Percentiles rank a stretch among this genome's conserved stretches.
Evolutionary conservation across 2,113 vertebrate species (phyloP).

Genomic region (Bagarius yarrelli): DNA sequence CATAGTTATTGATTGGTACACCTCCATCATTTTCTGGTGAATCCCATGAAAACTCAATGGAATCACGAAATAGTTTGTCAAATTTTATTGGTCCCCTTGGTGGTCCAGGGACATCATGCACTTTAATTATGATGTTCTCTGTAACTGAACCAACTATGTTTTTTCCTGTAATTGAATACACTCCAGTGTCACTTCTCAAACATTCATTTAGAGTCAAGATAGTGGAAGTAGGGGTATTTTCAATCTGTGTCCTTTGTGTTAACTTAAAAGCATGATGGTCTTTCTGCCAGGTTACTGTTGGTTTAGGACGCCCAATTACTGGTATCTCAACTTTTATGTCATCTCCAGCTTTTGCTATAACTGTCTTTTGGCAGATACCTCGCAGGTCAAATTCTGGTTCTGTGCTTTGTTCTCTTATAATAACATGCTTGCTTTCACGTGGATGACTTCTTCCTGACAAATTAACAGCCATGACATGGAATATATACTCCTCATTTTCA

Average conservation of each 20-base stretch:
- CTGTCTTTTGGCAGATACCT: slow-evolving; percentile 87
- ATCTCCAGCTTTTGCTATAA: slow-evolving; percentile 93
- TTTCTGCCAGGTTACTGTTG: slow-evolving; percentile 92
- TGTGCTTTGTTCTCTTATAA: slow-evolving; percentile 86
- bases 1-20: slow-evolving; percentile 92
- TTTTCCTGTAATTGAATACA: slow-evolving; percentile 85
- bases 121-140: slow-evolving; percentile 84
- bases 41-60: slow-evolving; percentile 88
- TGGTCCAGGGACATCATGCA: slow-evolving; percentile 93
- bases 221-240: slow-evolving; percentile 85
- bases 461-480: slow-evolving; percentile 95
- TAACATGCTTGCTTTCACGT: slow-evolving; percentile 84
- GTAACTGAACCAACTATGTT: slow-evolving; percentile 91
- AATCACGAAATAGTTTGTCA: slow-evolving; percentile 89
- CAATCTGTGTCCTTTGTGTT: slow-evolving; percentile 86
- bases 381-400: slow-evolving; percentile 91
- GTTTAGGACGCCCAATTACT: slow-evolving; percentile 88
- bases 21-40: slow-evolving; percentile 94
- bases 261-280: slow-evolving; percentile 84
- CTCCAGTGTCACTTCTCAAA: slow-evolving; percentile 81
- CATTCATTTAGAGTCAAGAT: slow-evolving; percentile 89
- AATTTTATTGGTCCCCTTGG: slow-evolving; percentile 93
- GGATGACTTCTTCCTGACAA: slow-evolving; percentile 89
- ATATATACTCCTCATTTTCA: slow-evolving; percentile 93
- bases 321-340: slow-evolving; percentile 97